Evolutionary conservation across 2,113 vertebrate genomes (phyloP), one percentile per base, ranked within the genome.

Genomic region (Picathartes gymnocephalus): DNA sequence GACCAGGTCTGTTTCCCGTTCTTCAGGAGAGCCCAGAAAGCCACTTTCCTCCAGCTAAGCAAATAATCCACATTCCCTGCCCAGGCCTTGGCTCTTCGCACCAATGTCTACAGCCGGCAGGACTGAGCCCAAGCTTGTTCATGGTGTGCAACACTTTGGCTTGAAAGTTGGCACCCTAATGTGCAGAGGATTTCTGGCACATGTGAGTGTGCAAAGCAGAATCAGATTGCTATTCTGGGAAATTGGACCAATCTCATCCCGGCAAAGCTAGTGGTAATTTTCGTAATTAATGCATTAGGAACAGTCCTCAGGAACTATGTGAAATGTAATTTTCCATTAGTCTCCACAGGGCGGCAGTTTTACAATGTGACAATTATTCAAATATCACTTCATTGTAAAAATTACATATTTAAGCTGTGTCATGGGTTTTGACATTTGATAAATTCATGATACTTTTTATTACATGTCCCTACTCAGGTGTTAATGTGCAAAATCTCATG

Each of bases 391-490:
- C 31, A 71, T 81, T 93, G 70, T 82, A 86, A 90, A 86, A 97
- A 84, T 88, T 81, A 92, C 13, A 51, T 47, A 77, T 96, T 94
- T 86, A 94, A 95, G 72, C 42, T 85, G 37, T 86, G 62, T 58
- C 90, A 76, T 77, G 74, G 69, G 81, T 90, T 93, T 88, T 95
- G 92, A 86, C 90, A 94, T 95, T 93, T 95, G 88, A 92, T 72
- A 86, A 94, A 93, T 93, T 86, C 80, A 66, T 62, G 5, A 71
- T 80, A 57, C 47, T 25, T 95, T 94, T 95, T 91, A 91, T 62
- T 91, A 58, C n/a, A 40, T 42, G 60, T 37, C 94, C 42, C 66
- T 74, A 47, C 71, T 83, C 69, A 87, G 92, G 71, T 95, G 50
- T 78, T 86, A 88, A 91, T 88, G 33, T 68, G 37, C 40, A 91